Evolutionary conservation across 1,140 invertebrate genomes (phyloP), one percentile per base, ranked within the genome.

Genomic region (Microplitis mediator): DNA sequence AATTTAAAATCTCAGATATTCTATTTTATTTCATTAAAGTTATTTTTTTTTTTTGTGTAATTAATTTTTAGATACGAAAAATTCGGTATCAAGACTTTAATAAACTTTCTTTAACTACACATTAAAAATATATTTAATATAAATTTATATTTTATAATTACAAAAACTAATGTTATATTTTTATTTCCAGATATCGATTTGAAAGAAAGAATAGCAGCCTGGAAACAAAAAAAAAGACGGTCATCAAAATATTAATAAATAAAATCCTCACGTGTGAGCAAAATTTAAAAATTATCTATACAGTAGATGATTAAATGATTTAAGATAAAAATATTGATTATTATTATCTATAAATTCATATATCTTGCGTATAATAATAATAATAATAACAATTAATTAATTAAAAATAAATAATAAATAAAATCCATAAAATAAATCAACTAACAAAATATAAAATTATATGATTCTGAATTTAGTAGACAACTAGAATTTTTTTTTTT

Each of bases 121-220:
- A 39, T 8, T 8, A 45, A 45, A 45, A 45, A 45, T 9, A 45
- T 45, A 11, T 45, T 69, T 71, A 35, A 50, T 66, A n/a, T n/a
- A n/a, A n/a, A n/a, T n/a, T n/a, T n/a, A n/a, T n/a, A n/a, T n/a
- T n/a, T n/a, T n/a, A n/a, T n/a, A n/a, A n/a, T n/a, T n/a, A n/a
- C n/a, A n/a, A 63, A 35, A 50, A 13, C 63, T 9, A 72, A 34
- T 35, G 36, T 4, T 61, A 74, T 63, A 50, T 66, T 75, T 79
- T 78, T 79, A 77, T 79, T 90, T 86, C 73, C 88, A 90, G 93
- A 91, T 74, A 87, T 88, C 34, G 94, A 95, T 76, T 86, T 95
- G 60, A 94, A 94, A 86, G 89, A 93, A 82, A 90, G 91, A 79
- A 95, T 95, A 83, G 86, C 90, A 54, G 89, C 90, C 66, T 95